phyloP scores from a whole-genome alignment of 2,113 vertebrate genomes.

The Entomyzon cyanotis region DNA sequence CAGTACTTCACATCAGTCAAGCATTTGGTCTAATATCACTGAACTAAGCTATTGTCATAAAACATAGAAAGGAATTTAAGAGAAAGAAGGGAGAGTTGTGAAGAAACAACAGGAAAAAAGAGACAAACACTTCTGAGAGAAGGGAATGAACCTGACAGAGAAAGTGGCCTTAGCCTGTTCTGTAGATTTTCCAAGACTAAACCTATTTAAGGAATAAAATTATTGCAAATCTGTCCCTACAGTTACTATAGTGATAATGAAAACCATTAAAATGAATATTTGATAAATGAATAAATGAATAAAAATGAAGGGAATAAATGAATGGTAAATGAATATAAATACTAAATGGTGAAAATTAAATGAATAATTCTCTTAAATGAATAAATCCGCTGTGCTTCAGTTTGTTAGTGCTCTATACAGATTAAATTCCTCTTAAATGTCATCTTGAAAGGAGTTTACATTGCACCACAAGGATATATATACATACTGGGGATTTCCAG shows the following conservation, averaged over 20 bases:
- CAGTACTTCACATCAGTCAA: neutral
- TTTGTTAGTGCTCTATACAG: slow-evolving; percentile 52
- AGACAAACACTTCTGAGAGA: neutral
- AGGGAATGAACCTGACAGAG: neutral
- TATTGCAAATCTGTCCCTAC: slow-evolving; percentile 51
- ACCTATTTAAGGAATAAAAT: slow-evolving; percentile 69
- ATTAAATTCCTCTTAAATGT: slow-evolving; percentile 46
- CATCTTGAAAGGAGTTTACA: slow-evolving; percentile 47
- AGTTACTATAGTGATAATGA: slow-evolving; percentile 71
- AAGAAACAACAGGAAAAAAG: neutral
- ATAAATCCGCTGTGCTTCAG: slow-evolving; percentile 57
- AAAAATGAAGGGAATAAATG: slow-evolving; percentile 77
- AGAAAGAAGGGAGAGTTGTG: neutral
- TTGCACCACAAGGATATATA: neutral
- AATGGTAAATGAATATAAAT: slow-evolving; percentile 74
- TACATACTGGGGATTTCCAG: neutral
- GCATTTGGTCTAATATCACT: neutral
- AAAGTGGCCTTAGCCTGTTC: slow-evolving; percentile 22
- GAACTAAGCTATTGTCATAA: neutral
- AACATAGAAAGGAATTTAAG: neutral
- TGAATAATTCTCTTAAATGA: slow-evolving; percentile 77
- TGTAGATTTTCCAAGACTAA: slow-evolving; percentile 66
- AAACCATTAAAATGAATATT: slow-evolving; percentile 79
- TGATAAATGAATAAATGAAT: slow-evolving; percentile 80
- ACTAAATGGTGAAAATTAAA: slow-evolving; percentile 76